These are phyloP conservation scores for Pachycephus smyrnensis DNA, from an alignment of 2,888 invertebrate genomes.

Conservation along the genomic window DNA sequence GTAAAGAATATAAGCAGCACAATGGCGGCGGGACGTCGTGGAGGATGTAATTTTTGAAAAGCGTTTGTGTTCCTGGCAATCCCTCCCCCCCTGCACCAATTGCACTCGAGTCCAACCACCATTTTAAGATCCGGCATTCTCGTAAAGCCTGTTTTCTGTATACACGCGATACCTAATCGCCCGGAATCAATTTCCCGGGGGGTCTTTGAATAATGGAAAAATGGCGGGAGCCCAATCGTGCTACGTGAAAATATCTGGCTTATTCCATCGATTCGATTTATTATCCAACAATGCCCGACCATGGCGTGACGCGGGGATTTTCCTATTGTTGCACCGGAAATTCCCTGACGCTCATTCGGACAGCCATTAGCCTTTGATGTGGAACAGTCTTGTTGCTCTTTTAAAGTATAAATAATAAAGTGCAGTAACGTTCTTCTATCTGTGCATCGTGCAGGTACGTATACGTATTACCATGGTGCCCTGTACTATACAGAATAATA, in stretches of 20 bases:
- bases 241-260: conserved; percentile 3
- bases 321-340: neutral
- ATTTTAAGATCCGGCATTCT: neutral
- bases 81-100: neutral
- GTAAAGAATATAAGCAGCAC: neutral
- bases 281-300: conserved; percentile 6
- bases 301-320: neutral
- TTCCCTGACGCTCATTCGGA: neutral
- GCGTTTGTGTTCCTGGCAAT: neutral
- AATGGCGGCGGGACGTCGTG: neutral
- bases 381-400: neutral
- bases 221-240: neutral
- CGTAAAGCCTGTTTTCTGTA: neutral
- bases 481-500: neutral
- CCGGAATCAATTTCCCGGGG: conserved; percentile 5
- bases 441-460: neutral
- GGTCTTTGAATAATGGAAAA: conserved; percentile 8
- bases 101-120: neutral
- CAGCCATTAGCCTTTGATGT: neutral
- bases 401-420: neutral
- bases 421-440: neutral
- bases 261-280: conserved; percentile 1
- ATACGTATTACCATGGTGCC: neutral
- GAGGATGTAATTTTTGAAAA: neutral
- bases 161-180: neutral